Percentiles rank a stretch among this genome's conserved stretches.
Conservation (phyloP, 2,797 vertebrate species). For the Lagorchestes hirsutus region DNA sequence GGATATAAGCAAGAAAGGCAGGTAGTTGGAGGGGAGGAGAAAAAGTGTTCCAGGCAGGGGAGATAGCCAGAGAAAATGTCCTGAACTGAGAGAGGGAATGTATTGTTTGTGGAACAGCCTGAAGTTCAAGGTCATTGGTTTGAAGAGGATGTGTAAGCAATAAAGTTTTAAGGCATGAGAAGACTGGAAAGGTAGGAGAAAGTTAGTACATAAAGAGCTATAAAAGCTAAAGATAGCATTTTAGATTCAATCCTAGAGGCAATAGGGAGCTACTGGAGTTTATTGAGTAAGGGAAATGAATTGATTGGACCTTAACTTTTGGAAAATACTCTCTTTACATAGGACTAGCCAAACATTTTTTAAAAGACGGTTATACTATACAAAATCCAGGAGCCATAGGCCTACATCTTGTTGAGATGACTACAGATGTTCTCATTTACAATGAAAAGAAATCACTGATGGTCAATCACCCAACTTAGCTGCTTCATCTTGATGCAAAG, state of each 20-base stretch:
- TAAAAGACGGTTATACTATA: constrained; percentile 47
- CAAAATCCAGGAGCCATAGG: constrained; percentile 40
- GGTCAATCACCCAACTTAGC: constrained; percentile 25
- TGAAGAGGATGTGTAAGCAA: not conserved
- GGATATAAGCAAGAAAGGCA: not conserved
- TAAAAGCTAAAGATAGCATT: not conserved
- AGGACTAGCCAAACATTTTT: constrained; percentile 40
- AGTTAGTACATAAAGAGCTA: not conserved
- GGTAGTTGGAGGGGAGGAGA: not conserved
- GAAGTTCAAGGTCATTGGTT: not conserved
- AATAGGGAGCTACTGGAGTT: not conserved
- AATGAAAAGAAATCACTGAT: constrained; percentile 49
- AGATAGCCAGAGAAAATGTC: not conserved
- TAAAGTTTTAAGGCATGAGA: not conserved
- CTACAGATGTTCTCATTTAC: constrained; percentile 64
- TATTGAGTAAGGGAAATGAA: not conserved
- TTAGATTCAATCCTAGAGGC: not conserved
- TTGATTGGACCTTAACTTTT: not conserved
- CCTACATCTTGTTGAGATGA: constrained; percentile 60
- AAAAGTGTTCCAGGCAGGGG: not conserved
- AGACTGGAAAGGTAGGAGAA: not conserved
- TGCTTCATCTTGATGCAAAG: constrained; percentile 48
- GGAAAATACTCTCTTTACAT: constrained; percentile 34
- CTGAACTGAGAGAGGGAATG: not conserved
- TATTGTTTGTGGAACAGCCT: not conserved